Base-by-base conservation (phyloP, 2,888 invertebrate genomes). In the Caenorhabditis doughertyi region DNA sequence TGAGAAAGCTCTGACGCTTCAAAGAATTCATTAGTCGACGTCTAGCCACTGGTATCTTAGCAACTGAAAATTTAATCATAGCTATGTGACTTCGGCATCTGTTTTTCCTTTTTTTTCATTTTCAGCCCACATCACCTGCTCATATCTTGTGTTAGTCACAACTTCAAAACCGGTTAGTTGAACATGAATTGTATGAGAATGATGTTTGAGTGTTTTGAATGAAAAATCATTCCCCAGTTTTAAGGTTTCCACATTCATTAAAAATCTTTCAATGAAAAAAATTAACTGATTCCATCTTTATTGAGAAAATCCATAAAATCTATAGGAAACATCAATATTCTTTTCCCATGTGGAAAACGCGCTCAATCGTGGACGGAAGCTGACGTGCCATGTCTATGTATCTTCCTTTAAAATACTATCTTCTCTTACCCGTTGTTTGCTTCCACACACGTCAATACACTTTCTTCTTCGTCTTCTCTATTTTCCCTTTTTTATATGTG, bases 51-150 rank as follows among this genome's bases (percentile, higher is more conserved):
- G n/a, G 62, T 62, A 44, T 16, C 62, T 29, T 32, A 64, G 64
- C 64, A 44, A 64, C 64, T 21, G 27, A 29, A 32, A 64, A 64
- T 64, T 49, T n/a, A 64, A 64, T 64, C 47, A 64, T 64, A 21
- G 32, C n/a, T 49, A 16, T 47, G n/a, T 9, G 47, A n/a, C 13
- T 47, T 8, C 25, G 60, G 21, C 56, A 18, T 7, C 1, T 44
- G 42, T 44, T 64, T 64, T 64, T 32, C 25, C 3, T 49, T 49
- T 18, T 5, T 21, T 2, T 27, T 25, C 18, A 29, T 44, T 62
- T 27, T 44, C 64, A 47, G 9, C 64, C 21, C 21, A 42, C 60
- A 60, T 42, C 60, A 60, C 60, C 32, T 49, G 47, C 29, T 47
- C 13, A n/a, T 29, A 23, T 18, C 7, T 29, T 8, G 18, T 29